phyloP scores from a whole-genome alignment of 2,888 invertebrate species.

The Agrochola macilenta region DNA sequence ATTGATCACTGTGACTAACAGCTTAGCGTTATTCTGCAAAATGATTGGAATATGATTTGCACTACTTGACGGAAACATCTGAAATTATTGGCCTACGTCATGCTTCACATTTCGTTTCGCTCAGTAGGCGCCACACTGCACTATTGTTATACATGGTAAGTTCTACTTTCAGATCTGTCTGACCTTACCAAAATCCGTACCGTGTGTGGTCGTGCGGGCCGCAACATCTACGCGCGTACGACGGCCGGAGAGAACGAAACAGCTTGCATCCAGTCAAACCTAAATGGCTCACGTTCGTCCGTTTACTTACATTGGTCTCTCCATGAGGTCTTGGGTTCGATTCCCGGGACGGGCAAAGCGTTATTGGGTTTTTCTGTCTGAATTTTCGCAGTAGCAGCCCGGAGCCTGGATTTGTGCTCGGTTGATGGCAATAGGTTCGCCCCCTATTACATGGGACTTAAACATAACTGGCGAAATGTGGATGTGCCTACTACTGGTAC shows the following conservation, averaged over 20 bases:
- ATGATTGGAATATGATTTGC: slow-evolving; percentile 19
- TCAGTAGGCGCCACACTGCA: background rate
- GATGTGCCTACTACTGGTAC: too few species aligned
- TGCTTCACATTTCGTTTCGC: background rate
- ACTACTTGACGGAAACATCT: slow-evolving; percentile 11
- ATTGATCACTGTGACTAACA: slow-evolving; percentile 14
- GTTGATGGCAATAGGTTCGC: too few species aligned
- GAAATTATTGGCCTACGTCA: background rate
- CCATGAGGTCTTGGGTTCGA: too few species aligned
- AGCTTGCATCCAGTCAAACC: background rate
- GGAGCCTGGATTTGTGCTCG: too few species aligned
- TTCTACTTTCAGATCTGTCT: background rate
- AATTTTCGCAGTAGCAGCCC: too few species aligned
- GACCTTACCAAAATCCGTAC: background rate
- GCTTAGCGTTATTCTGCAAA: background rate
- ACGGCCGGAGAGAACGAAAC: background rate
- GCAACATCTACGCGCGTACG: background rate
- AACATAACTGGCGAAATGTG: too few species aligned
- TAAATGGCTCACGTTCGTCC: background rate
- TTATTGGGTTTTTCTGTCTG: too few species aligned
- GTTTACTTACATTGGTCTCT: background rate
- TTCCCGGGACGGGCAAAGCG: too few species aligned
- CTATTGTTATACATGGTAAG: background rate
- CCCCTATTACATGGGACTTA: too few species aligned
- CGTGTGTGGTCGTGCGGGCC: too few species aligned